Percentiles rank a stretch among this genome's conserved stretches.
phyloP scores from a whole-genome alignment of 2,888 invertebrate genomes.

The Flabesymbios commensalis region DNA sequence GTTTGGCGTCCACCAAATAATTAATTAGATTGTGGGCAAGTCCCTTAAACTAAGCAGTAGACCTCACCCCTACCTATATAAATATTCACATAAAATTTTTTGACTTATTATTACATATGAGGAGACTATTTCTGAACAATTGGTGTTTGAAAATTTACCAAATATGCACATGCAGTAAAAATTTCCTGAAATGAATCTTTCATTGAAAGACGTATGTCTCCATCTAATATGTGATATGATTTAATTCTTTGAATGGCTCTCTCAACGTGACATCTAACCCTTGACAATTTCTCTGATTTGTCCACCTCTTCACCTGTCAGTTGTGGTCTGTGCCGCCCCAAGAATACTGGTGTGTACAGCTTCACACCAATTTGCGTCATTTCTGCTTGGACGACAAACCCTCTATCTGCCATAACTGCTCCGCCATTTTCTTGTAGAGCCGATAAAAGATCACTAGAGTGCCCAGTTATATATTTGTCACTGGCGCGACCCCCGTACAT shows the following conservation, averaged over 20 bases:
- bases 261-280: slow-evolving; percentile 19
- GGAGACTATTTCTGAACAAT: too few relatives aligned
- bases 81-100: too few relatives aligned
- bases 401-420: slow-evolving; percentile 26
- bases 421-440: slow-evolving; percentile 8
- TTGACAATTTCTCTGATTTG: slow-evolving; percentile 20
- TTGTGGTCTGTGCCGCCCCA: slow-evolving; percentile 21
- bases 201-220: slow-evolving; percentile 12
- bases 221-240: slow-evolving; percentile 24
- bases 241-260: slow-evolving; percentile 25
- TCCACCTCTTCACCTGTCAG: slow-evolving; percentile 7
- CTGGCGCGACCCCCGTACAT: slow-evolving; percentile 26
- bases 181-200: slow-evolving; percentile 25
- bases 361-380: slow-evolving; percentile 22
- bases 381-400: slow-evolving; percentile 16
- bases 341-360: slow-evolving; percentile 22
- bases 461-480: slow-evolving; percentile 20
- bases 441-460: slow-evolving; percentile 6
- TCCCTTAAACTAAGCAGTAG: too few relatives aligned
- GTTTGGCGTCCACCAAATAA: too few relatives aligned
- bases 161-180: slow-evolving; percentile 21
- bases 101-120: too few relatives aligned
- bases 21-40: too few relatives aligned
- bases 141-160: slow-evolving; percentile 21
- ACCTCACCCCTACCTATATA: too few relatives aligned